A percentile compares a stretch with the other conserved stretches of the same genome.
phyloP scores from a whole-genome alignment of 92 coral and sea anemone species.

The Zoanthus sociatus region DNA sequence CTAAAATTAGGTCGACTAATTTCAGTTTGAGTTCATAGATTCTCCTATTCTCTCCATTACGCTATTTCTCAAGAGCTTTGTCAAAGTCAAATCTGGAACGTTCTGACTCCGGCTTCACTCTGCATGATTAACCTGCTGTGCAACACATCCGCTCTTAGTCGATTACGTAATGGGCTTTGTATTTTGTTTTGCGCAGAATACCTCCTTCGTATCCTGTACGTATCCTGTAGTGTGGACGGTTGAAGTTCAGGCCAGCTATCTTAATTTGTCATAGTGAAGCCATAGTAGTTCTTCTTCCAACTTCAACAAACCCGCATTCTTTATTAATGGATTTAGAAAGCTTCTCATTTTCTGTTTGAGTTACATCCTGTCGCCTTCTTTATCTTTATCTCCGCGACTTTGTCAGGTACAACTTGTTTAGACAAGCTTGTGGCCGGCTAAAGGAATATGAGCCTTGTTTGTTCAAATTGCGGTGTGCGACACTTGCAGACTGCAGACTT shows the following conservation, averaged over 20 bases:
- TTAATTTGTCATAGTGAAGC: too few relatives aligned
- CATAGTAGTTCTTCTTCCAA: too few relatives aligned
- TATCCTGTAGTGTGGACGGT: not conserved
- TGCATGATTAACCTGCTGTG: conserved; percentile 24
- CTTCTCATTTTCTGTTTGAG: too few relatives aligned
- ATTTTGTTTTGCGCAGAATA: not conserved
- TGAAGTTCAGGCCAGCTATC: conserved; percentile 16
- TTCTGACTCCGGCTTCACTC: conserved; percentile 28
- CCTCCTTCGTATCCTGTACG: not conserved
- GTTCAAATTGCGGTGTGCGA: too few relatives aligned
- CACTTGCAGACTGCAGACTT: too few relatives aligned
- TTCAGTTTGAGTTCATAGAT: not conserved
- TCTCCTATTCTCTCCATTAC: conserved; percentile 1
- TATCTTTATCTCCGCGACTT: too few relatives aligned
- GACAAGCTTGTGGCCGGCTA: too few relatives aligned
- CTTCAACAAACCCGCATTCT: too few relatives aligned
- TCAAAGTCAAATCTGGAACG: conserved; percentile 32
- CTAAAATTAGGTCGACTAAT: not conserved
- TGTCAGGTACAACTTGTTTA: too few relatives aligned
- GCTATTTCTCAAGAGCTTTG: conserved; percentile 31
- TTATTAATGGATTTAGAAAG: too few relatives aligned
- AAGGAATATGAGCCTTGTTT: too few relatives aligned
- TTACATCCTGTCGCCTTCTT: too few relatives aligned
- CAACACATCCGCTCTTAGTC: conserved; percentile 29
- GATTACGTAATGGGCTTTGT: not conserved